These are phyloP conservation scores for Percina caprodes DNA, from an alignment of 2,113 vertebrate species.

Conservation along the genomic window DNA sequence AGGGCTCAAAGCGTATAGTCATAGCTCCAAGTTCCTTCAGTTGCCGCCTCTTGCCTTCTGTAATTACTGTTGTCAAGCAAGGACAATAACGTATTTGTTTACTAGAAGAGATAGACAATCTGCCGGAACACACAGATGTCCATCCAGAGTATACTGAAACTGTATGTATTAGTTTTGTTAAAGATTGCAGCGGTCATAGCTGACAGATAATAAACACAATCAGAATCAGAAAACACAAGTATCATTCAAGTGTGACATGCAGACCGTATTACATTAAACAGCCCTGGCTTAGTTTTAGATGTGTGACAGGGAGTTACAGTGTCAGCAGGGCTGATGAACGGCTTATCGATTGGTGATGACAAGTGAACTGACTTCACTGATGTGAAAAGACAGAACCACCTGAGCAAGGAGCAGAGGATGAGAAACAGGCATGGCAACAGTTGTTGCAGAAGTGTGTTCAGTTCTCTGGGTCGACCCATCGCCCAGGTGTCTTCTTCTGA, in stretches of 20 bases:
- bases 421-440: conserved; percentile 51
- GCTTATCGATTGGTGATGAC: conserved; percentile 59
- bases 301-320: conserved; percentile 24
- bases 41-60: conserved; percentile 19
- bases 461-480: not conserved
- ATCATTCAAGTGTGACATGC: not conserved
- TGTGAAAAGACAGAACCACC: conserved; percentile 52
- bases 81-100: conserved; percentile 32
- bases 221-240: too few relatives aligned
- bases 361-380: conserved; percentile 56
- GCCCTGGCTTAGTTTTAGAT: conserved; percentile 23
- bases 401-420: conserved; percentile 28
- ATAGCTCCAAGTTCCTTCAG: conserved; percentile 11
- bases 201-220: not conserved
- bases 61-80: conserved; percentile 51
- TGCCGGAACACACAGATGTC: conserved; percentile 12
- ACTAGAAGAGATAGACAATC: conserved; percentile 8
- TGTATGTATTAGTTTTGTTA: not conserved
- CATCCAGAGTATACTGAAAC: not conserved
- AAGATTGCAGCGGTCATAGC: not conserved
- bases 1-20: not conserved
- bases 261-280: not conserved
- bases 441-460: conserved; percentile 32
- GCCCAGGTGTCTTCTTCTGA: conserved; percentile 35
- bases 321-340: conserved; percentile 13